phyloP scores from a whole-genome alignment of 35 echinoderm and acorn worm genomes.

The Anneissia japonica region DNA sequence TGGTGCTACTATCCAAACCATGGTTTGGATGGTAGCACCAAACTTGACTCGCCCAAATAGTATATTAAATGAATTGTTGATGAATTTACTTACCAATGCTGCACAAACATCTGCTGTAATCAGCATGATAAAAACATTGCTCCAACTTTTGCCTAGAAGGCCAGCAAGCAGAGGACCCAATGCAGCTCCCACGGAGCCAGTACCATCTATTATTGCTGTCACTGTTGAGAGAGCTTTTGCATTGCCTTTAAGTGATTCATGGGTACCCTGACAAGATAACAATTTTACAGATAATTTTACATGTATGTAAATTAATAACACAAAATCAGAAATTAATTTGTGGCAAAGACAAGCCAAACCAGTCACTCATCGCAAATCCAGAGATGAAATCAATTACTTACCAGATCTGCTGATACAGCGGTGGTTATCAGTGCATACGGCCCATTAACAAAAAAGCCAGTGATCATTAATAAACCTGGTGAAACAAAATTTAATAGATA shows the following conservation, averaged over 20 bases:
- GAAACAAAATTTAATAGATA: constrained; percentile 25
- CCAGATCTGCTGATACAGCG: constrained; percentile 88
- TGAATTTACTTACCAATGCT: constrained; percentile 53
- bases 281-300: too few relatives aligned
- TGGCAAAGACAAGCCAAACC: too few relatives aligned
- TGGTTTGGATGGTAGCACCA: neutral
- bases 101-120: constrained; percentile 59
- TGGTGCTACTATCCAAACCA: too few relatives aligned
- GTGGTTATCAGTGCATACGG: constrained; percentile 93
- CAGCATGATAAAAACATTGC: constrained; percentile 69
- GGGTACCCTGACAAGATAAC: constrained; percentile 68
- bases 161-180: constrained; percentile 86
- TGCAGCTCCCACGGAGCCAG: constrained; percentile 91
- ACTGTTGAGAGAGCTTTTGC: constrained; percentile 89
- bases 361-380: too few relatives aligned
- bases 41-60: neutral
- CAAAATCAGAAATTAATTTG: too few relatives aligned
- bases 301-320: too few relatives aligned
- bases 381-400: constrained; percentile 64
- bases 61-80: neutral
- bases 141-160: constrained; percentile 41
- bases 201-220: constrained; percentile 93
- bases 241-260: constrained; percentile 79
- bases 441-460: constrained; percentile 90
- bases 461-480: constrained; percentile 55